Evolutionary conservation across 2,888 invertebrate species (phyloP).

Genomic region (Agriopis leucophaearia): DNA sequence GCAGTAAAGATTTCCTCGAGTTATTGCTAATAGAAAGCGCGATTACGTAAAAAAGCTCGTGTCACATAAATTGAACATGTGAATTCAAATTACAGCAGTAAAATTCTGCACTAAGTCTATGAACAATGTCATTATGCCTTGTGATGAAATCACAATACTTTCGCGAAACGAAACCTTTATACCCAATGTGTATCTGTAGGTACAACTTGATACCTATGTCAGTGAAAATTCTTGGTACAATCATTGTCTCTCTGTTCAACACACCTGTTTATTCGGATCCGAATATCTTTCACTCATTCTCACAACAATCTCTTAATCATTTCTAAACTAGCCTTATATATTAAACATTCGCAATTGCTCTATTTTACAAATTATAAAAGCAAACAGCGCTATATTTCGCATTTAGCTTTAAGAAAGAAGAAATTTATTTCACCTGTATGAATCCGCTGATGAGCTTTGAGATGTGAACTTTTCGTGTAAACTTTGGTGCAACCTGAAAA

Average conservation of each 20-base stretch:
- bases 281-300: constrained; percentile 30
- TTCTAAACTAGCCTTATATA: constrained; percentile 6
- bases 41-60: constrained; percentile 51
- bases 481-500: constrained; percentile 97
- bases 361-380: constrained; percentile 3
- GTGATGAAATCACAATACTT: constrained; percentile 41
- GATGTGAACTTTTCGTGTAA: constrained; percentile 98
- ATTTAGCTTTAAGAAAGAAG: constrained; percentile 8
- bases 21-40: constrained; percentile 52
- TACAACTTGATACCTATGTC: constrained; percentile 7
- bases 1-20: constrained; percentile 43
- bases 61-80: constrained; percentile 60
- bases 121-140: constrained; percentile 41
- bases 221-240: constrained; percentile 7
- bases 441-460: constrained; percentile 98
- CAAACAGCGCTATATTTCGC: constrained; percentile 25
- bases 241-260: constrained; percentile 12
- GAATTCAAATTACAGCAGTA: constrained; percentile 38
- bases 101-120: constrained; percentile 40
- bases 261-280: constrained; percentile 35
- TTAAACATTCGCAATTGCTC: constrained; percentile 34
- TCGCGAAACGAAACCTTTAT: constrained; percentile 38
- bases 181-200: constrained; percentile 6
- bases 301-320: constrained; percentile 11
- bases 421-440: constrained; percentile 92